phyloP scores from a whole-genome alignment of 2,113 vertebrate species.

The Crypturellus undulatus region DNA sequence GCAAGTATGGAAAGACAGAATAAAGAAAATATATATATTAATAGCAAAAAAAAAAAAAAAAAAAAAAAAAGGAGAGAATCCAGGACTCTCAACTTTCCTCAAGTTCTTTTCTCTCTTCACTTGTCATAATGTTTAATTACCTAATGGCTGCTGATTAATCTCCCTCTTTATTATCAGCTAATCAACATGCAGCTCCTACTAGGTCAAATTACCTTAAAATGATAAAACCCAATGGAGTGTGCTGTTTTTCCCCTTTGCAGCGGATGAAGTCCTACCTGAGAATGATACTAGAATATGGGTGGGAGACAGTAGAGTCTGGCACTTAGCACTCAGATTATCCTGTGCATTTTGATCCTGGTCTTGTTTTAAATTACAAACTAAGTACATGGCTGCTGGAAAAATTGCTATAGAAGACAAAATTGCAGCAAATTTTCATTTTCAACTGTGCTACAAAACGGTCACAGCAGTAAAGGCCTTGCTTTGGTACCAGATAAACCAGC shows the following conservation, averaged over 20 bases:
- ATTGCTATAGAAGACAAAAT: not conserved
- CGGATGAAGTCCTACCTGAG: conserved; percentile 1
- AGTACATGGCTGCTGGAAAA: not conserved
- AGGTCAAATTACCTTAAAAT: conserved; percentile 67
- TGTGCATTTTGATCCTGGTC: not conserved
- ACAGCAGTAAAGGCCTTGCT: not conserved
- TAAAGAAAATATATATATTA: not conserved
- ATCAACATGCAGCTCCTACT: conserved; percentile 56
- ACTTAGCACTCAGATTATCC: not conserved
- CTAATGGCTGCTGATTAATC: conserved; percentile 48
- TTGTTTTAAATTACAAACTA: not conserved
- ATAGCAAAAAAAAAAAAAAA: not conserved
- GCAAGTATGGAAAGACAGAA: not conserved
- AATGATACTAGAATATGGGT: not conserved
- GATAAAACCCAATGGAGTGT: conserved; percentile 64
- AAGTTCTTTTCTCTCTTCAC: conserved; percentile 15
- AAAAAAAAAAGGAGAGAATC: not conserved
- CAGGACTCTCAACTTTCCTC: not conserved
- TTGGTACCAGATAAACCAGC: not conserved
- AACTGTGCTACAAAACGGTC: not conserved
- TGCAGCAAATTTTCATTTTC: not conserved
- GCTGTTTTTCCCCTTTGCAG: conserved; percentile 36
- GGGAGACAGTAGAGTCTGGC: not conserved
- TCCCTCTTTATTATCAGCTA: conserved; percentile 25
- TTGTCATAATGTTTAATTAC: conserved; percentile 50